Conservation (phyloP, 2,113 vertebrate species). For the Ctenomys sociabilis region DNA sequence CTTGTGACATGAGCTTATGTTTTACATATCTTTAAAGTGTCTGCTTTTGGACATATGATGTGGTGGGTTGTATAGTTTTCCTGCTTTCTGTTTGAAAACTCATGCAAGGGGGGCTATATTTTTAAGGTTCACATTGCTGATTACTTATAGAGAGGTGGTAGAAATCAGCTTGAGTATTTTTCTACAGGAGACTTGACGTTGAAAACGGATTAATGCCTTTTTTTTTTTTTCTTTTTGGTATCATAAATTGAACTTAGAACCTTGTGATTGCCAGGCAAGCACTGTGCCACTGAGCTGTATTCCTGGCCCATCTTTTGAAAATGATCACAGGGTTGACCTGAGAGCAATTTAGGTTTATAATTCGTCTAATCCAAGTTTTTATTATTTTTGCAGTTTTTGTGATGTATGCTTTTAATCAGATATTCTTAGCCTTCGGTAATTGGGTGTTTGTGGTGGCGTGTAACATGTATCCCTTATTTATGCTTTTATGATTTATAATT, state of each 20-base stretch:
- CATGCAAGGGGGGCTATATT: background rate
- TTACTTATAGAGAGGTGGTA: background rate
- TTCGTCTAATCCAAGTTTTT: background rate
- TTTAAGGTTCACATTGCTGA: background rate
- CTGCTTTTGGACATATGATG: background rate
- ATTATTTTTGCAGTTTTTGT: conserved; percentile 1
- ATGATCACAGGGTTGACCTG: background rate
- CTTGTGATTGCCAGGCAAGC: no score
- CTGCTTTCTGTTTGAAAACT: background rate
- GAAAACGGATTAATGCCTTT: background rate
- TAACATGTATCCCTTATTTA: background rate
- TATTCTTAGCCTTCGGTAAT: background rate
- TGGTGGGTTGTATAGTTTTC: background rate
- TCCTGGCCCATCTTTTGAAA: background rate
- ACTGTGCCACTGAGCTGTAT: no score
- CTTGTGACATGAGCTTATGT: background rate
- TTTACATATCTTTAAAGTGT: background rate
- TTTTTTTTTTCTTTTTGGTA: no score
- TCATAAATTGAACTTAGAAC: no score
- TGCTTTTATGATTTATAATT: background rate
- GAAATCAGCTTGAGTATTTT: background rate
- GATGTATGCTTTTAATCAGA: background rate
- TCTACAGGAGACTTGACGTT: background rate
- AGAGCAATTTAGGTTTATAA: background rate
- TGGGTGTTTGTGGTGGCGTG: background rate